Evolutionary conservation across 2,113 vertebrate species (phyloP).

Genomic region (Phyllopteryx taeniolatus): DNA sequence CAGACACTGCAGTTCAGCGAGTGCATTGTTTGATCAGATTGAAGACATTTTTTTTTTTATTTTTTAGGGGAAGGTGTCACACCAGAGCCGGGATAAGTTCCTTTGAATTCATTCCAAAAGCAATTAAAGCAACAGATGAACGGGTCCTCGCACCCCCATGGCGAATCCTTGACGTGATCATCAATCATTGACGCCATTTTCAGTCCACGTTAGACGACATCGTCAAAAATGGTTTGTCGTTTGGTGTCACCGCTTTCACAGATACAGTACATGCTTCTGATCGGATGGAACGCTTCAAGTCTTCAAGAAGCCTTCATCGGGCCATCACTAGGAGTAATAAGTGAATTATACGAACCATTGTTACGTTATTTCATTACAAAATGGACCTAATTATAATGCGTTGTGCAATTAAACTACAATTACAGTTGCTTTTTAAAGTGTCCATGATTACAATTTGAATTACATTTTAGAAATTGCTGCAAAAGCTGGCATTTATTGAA

Average conservation of each 20-base stretch:
- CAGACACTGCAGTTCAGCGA: neutral
- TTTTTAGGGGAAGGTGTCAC: neutral
- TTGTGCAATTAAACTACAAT: no score
- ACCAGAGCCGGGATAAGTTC: neutral
- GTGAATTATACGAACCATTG: no score
- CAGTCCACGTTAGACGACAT: neutral
- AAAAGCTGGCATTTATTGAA: no score
- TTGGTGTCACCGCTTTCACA: neutral
- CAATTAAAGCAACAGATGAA: neutral
- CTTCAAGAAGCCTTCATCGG: no score
- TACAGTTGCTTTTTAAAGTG: no score
- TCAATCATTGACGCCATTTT: neutral
- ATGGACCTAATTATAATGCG: no score
- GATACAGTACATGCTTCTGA: neutral
- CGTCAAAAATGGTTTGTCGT: neutral
- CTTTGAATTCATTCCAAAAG: neutral
- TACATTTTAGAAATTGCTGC: no score
- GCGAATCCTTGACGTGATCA: neutral
- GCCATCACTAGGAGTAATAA: no score
- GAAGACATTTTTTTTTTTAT: neutral
- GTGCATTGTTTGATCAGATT: neutral
- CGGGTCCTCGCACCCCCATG: neutral
- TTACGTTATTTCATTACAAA: no score
- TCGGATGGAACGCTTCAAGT: neutral
- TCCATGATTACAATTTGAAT: no score